These are phyloP conservation scores for Choristoneura rosaceana DNA, from an alignment of 2,888 invertebrate genomes.

Conservation along the genomic window DNA sequence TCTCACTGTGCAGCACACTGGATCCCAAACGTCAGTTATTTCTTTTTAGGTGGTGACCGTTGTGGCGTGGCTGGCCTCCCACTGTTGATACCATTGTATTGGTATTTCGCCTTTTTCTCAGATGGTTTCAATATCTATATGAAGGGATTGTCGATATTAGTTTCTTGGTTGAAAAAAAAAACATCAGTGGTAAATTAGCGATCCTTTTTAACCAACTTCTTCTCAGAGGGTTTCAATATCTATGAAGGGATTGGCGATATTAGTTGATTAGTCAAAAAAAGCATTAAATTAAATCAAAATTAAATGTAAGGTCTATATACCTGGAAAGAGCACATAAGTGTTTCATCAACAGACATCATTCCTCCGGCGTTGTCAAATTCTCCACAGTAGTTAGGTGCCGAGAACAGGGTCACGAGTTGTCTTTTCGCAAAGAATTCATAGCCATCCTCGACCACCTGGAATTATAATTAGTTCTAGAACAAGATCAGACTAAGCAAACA, in stretches of 20 bases:
- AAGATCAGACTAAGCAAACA: background rate
- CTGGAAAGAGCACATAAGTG: constrained; percentile 99
- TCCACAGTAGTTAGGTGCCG: constrained; percentile 99
- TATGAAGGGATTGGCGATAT: constrained; percentile 69
- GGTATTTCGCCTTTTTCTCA: constrained; percentile 99
- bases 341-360: constrained; percentile 99
- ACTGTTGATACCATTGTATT: constrained; percentile 95
- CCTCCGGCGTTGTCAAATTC: constrained; percentile 99
- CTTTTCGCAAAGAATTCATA: constrained; percentile 99
- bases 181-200: constrained; percentile 38
- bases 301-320: constrained; percentile 73
- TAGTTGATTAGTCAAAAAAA: constrained; percentile 32
- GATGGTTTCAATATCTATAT: constrained; percentile 99
- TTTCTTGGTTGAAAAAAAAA: constrained; percentile 39
- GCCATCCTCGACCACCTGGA: constrained; percentile 97
- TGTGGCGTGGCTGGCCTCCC: constrained; percentile 94
- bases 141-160: constrained; percentile 49
- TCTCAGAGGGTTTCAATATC: constrained; percentile 99
- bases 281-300: constrained; percentile 26
- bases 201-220: constrained; percentile 68
- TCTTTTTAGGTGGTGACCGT: constrained; percentile 90
- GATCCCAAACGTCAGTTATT: constrained; percentile 86
- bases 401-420: constrained; percentile 98
- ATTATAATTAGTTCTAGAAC: constrained; percentile 42
- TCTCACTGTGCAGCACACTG: constrained; percentile 84